These are phyloP conservation scores for Acanthochromis polyacanthus DNA, from an alignment of 2,113 vertebrate genomes.

Conservation along the genomic window DNA sequence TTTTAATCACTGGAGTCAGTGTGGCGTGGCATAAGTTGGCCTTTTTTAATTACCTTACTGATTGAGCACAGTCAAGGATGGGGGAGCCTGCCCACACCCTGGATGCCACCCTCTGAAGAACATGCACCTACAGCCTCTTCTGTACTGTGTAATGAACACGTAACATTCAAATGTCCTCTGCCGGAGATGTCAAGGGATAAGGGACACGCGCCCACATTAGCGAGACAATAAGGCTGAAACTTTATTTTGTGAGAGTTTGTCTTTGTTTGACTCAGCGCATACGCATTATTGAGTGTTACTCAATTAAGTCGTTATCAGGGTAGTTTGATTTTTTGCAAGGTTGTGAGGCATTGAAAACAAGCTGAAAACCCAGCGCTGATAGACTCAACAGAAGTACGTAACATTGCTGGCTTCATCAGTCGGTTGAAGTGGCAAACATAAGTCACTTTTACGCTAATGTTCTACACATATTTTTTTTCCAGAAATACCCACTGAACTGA, in stretches of 20 bases:
- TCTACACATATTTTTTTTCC: no score
- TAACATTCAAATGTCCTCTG: conserved; percentile 74
- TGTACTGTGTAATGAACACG: conserved; percentile 54
- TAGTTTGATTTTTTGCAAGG: no score
- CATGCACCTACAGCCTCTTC: conserved; percentile 50
- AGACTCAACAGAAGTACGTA: no score
- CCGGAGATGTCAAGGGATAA: conserved; percentile 27
- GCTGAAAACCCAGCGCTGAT: neutral
- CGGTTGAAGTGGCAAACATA: no score
- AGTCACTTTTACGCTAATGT: no score
- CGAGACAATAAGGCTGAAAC: conserved; percentile 5
- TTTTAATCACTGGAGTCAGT: conserved; percentile 81
- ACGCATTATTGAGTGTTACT: neutral
- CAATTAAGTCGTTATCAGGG: neutral
- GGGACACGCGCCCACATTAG: neutral
- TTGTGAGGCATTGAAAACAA: neutral
- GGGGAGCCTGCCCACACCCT: conserved; percentile 68
- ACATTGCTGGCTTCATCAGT: no score
- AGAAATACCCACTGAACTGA: no score
- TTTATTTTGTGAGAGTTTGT: conserved; percentile 32
- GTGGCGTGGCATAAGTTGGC: conserved; percentile 81
- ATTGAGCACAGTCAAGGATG: conserved; percentile 80
- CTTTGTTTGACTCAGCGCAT: neutral
- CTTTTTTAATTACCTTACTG: conserved; percentile 82
- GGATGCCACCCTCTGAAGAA: conserved; percentile 55